Conservation (phyloP, 2,888 invertebrate genomes). For the Sympetrum striolatum region DNA sequence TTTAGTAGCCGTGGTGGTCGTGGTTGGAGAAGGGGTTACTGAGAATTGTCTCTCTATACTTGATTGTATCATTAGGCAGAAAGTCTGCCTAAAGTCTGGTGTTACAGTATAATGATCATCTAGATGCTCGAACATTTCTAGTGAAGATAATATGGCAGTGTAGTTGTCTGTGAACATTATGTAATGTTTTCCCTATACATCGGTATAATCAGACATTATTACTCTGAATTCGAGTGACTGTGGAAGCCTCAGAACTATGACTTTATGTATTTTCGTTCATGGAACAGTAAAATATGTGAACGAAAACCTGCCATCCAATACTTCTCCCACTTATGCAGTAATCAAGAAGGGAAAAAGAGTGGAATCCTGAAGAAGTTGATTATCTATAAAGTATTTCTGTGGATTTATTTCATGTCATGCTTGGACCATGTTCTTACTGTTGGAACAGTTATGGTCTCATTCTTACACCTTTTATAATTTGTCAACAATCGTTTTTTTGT, state of each 20-base stretch:
- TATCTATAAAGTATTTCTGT: background rate
- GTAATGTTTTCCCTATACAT: background rate
- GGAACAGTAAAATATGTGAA: background rate
- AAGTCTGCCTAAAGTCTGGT: background rate
- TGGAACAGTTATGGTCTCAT: background rate
- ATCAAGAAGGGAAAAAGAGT: background rate
- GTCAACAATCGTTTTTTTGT: background rate
- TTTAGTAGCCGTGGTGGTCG: slow-evolving; percentile 50
- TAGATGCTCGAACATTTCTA: background rate
- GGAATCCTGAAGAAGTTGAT: background rate
- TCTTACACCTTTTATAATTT: background rate
- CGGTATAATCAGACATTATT: background rate
- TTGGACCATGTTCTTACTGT: background rate
- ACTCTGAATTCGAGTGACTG: background rate
- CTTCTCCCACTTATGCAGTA: background rate
- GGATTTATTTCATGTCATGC: background rate
- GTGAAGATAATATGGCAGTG: background rate
- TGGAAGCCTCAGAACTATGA: background rate
- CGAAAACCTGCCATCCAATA: background rate
- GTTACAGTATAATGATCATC: background rate
- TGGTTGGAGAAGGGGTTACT: slow-evolving; percentile 50
- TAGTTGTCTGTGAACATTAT: slow-evolving; percentile 16
- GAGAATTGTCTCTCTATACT: background rate
- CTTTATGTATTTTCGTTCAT: background rate
- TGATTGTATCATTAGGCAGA: background rate